These are phyloP conservation scores for Myxocyprinus asiaticus DNA, from an alignment of 2,113 vertebrate genomes.

Conservation along the genomic window DNA sequence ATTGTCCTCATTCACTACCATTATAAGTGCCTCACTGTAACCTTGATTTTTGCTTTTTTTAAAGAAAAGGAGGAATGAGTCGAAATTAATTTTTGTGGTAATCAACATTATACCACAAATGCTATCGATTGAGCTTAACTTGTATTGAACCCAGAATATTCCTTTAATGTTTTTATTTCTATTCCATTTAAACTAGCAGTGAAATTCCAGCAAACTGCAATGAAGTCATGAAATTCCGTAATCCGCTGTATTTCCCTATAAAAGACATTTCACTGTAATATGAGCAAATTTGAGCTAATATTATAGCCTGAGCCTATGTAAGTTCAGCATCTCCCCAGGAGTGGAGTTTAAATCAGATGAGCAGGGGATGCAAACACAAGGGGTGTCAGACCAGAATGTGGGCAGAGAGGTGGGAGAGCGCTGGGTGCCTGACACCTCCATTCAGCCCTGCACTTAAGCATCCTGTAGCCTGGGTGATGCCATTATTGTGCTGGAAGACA, in stretches of 20 bases:
- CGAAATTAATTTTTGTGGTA: too few species aligned
- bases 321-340: constrained; percentile 55
- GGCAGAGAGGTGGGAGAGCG: constrained; percentile 49
- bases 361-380: constrained; percentile 38
- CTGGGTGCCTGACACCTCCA: constrained; percentile 62
- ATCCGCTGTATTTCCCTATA: constrained; percentile 43
- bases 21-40: too few species aligned
- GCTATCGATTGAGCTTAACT: too few species aligned
- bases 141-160: too few species aligned
- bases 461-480: constrained; percentile 59
- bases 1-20: too few species aligned
- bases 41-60: too few species aligned
- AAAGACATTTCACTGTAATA: constrained; percentile 48
- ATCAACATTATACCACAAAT: too few species aligned
- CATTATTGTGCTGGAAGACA: constrained; percentile 61
- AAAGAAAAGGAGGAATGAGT: too few species aligned
- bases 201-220: constrained; percentile 11
- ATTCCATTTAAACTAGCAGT: too few species aligned
- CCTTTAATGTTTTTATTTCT: too few species aligned
- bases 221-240: constrained; percentile 46
- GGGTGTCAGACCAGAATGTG: constrained; percentile 38
- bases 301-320: constrained; percentile 43
- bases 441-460: constrained; percentile 61
- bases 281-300: constrained; percentile 56
- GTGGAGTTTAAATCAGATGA: constrained; percentile 58